Evolutionary conservation across 2,113 vertebrate genomes (phyloP).

Genomic region (Australoheros scitulus): DNA sequence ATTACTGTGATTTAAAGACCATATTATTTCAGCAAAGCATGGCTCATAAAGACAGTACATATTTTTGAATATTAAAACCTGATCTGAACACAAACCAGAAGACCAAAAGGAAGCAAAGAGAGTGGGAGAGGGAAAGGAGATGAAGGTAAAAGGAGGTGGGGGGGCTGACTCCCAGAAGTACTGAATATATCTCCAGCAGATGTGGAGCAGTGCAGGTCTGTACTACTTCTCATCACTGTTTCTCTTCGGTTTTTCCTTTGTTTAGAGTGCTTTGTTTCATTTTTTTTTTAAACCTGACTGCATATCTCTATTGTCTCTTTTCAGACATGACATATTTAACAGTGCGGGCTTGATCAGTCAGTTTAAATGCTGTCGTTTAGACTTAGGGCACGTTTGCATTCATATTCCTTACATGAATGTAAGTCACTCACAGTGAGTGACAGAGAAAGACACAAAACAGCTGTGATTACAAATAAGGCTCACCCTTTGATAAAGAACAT

Average conservation of each 20-base stretch:
- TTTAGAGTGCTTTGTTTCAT: conserved; percentile 11
- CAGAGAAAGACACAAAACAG: background rate
- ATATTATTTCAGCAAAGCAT: conserved; percentile 65
- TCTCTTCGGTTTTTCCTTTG: background rate
- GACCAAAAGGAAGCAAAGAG: conserved; percentile 41
- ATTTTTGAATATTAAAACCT: conserved; percentile 71
- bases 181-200: conserved; percentile 70
- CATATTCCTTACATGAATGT: background rate
- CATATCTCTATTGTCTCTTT: conserved; percentile 13
- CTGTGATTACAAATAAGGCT: background rate
- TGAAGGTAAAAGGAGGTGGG: conserved; percentile 54
- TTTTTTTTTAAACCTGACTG: conserved; percentile 19
- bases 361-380: background rate
- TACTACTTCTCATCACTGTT: conserved; percentile 52
- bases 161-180: conserved; percentile 63
- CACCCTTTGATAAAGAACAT: background rate
- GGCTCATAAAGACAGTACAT: conserved; percentile 67
- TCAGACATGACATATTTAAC: background rate
- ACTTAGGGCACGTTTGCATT: background rate
- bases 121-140: conserved; percentile 45
- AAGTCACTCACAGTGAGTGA: background rate
- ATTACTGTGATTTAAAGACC: conserved; percentile 68
- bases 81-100: conserved; percentile 73
- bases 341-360: background rate
- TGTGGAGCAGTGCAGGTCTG: conserved; percentile 60